phyloP scores from a whole-genome alignment of 2,113 vertebrate species.

The Aegithalos caudatus region DNA sequence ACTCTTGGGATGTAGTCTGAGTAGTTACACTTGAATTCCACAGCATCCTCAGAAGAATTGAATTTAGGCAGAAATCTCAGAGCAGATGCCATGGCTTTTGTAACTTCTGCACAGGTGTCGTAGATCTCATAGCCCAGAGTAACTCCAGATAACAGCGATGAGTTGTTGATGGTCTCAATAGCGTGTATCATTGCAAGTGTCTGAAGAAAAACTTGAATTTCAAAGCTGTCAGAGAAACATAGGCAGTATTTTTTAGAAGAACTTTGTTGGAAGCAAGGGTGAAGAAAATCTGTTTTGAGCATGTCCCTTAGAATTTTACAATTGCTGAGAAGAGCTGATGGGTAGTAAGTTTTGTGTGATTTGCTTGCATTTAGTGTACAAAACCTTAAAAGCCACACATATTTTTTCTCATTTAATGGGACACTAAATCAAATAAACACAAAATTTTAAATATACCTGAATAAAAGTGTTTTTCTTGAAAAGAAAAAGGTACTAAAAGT shows the following conservation, averaged over 20 bases:
- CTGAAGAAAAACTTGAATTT: slow-evolving; percentile 68
- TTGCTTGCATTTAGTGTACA: not conserved
- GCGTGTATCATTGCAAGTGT: slow-evolving; percentile 84
- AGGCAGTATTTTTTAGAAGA: not conserved
- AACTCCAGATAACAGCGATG: slow-evolving; percentile 72
- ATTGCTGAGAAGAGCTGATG: not conserved
- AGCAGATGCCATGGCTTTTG: slow-evolving; percentile 75
- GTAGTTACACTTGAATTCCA: slow-evolving; percentile 64
- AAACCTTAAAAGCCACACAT: not conserved
- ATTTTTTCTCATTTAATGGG: not conserved
- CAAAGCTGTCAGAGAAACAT: slow-evolving; percentile 73
- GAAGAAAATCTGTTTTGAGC: not conserved
- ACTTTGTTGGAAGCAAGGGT: not conserved
- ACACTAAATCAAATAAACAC: not conserved
- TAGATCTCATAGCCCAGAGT: slow-evolving; percentile 85
- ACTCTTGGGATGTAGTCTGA: slow-evolving; percentile 62
- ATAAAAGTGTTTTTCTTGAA: not conserved
- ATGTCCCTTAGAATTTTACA: not conserved
- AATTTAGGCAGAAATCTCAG: slow-evolving; percentile 72
- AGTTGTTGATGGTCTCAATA: slow-evolving; percentile 82
- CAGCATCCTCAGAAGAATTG: slow-evolving; percentile 44
- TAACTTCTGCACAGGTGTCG: slow-evolving; percentile 84
- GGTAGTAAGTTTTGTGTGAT: not conserved
- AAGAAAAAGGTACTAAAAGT: not conserved
- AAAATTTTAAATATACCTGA: not conserved